Evolutionary conservation across 1,140 invertebrate genomes (phyloP).

Genomic region (Zelostemma sp.): DNA sequence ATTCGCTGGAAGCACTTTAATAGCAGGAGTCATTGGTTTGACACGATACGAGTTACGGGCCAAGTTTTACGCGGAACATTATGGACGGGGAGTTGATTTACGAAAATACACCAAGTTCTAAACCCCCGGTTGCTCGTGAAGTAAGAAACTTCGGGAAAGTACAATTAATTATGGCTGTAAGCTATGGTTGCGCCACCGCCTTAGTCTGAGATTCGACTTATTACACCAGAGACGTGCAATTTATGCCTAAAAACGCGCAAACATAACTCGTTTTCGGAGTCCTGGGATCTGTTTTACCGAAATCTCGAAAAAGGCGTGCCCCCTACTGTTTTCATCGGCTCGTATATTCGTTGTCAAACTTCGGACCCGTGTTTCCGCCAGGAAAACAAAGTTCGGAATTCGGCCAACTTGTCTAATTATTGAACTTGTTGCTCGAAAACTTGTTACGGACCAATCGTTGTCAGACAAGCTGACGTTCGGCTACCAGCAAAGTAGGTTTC

Average conservation of each 20-base stretch:
- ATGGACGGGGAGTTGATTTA: slow-evolving; percentile 34
- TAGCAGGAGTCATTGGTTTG: slow-evolving; percentile 26
- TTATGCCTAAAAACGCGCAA: slow-evolving; percentile 5
- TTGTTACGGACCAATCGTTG: slow-evolving; percentile 53
- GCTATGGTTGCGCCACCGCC: slow-evolving; percentile 19
- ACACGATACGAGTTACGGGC: slow-evolving; percentile 25
- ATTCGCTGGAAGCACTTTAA: too few relatives aligned
- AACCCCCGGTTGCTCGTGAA: slow-evolving; percentile 24
- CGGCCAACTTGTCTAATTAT: slow-evolving; percentile 56
- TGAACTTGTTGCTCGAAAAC: slow-evolving; percentile 55
- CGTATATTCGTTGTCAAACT: slow-evolving; percentile 6
- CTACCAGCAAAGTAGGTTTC: slow-evolving; percentile 37
- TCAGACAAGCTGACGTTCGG: slow-evolving; percentile 55
- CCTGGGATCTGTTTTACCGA: too few relatives aligned
- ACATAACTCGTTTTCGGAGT: slow-evolving; percentile 10
- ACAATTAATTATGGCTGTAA: slow-evolving; percentile 32
- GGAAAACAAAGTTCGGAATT: slow-evolving; percentile 31
- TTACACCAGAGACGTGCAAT: slow-evolving; percentile 15
- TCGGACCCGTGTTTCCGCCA: slow-evolving; percentile 19
- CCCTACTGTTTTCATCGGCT: too few relatives aligned
- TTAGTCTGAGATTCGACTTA: slow-evolving; percentile 21
- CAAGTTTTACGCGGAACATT: slow-evolving; percentile 34
- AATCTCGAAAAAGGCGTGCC: too few relatives aligned
- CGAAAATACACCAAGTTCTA: slow-evolving; percentile 39
- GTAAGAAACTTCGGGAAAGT: slow-evolving; percentile 37